A percentile compares a stretch with the other conserved stretches of the same genome.
Evolutionary conservation across 2,113 vertebrate species (phyloP).

Genomic region (Poicephalus gulielmi): DNA sequence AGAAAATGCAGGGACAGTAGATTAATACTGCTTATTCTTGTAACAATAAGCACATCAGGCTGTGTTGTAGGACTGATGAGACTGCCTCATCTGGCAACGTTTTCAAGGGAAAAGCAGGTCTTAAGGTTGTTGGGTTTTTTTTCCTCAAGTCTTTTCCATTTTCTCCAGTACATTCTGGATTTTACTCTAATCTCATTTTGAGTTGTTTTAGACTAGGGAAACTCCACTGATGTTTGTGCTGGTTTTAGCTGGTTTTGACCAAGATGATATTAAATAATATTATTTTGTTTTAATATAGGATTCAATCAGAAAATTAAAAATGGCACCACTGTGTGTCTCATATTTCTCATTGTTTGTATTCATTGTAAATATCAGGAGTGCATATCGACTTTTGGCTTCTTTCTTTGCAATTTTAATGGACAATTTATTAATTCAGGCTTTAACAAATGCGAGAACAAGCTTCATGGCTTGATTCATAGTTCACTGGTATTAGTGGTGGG

Average conservation of each 20-base stretch:
- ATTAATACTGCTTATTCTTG: neutral
- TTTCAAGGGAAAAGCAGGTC: neutral
- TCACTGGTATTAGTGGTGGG: neutral
- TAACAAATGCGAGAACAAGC: neutral
- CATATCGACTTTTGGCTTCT: neutral
- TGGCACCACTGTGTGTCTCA: accelerated
- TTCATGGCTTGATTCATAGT: neutral
- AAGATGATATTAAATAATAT: neutral
- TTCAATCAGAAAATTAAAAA: neutral
- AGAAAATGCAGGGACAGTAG: neutral
- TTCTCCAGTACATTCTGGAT: neutral
- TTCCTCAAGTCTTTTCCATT: neutral
- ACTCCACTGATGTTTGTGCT: neutral
- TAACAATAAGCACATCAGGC: neutral
- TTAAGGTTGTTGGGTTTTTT: neutral
- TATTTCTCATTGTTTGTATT: neutral
- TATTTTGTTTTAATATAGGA: neutral
- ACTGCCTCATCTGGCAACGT: neutral
- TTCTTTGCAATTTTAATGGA: neutral
- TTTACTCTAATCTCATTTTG: neutral
- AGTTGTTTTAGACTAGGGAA: neutral
- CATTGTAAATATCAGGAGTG: neutral
- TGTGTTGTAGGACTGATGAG: neutral
- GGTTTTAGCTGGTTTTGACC: neutral
- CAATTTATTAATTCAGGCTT: neutral